Conservation (phyloP, 2,113 vertebrate genomes). For the Pseudorhombus dupliciocellatus region DNA sequence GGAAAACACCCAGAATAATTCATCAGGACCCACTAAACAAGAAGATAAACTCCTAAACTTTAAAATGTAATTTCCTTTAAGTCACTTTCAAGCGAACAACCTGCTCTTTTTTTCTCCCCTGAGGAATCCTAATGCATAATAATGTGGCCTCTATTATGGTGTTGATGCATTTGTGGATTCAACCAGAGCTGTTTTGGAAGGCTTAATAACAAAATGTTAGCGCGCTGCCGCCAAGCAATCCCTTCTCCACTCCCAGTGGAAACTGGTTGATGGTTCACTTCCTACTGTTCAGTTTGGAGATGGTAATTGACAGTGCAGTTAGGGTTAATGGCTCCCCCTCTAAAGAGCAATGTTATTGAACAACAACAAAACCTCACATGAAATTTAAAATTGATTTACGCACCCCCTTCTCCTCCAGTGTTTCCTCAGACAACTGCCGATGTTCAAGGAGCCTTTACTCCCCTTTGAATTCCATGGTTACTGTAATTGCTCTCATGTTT, state of each 20-base stretch:
- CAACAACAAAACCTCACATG: neutral
- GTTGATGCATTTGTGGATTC: slow-evolving; percentile 25
- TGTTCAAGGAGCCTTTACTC: neutral
- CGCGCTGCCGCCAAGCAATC: neutral
- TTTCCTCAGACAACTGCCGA: neutral
- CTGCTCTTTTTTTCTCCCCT: slow-evolving; percentile 22
- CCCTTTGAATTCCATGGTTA: neutral
- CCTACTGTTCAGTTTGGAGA: neutral
- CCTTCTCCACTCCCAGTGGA: neutral
- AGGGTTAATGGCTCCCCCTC: neutral
- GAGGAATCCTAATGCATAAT: slow-evolving; percentile 28
- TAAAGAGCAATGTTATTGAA: neutral
- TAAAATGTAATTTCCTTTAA: slow-evolving; percentile 22
- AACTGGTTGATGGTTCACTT: neutral
- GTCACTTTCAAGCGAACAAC: slow-evolving; percentile 24
- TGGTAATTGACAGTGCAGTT: neutral
- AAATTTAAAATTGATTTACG: neutral
- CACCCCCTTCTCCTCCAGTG: too few species aligned
- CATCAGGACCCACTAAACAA: slow-evolving; percentile 11
- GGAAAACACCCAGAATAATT: slow-evolving; percentile 7
- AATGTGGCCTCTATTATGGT: slow-evolving; percentile 29
- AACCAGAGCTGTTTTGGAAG: slow-evolving; percentile 6
- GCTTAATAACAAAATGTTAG: slow-evolving; percentile 14
- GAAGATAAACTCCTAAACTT: slow-evolving; percentile 19
- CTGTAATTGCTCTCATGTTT: neutral